A percentile compares a stretch with the other conserved stretches of the same genome.
phyloP scores from a whole-genome alignment of 2,888 invertebrate genomes.

The Elegia similella region DNA sequence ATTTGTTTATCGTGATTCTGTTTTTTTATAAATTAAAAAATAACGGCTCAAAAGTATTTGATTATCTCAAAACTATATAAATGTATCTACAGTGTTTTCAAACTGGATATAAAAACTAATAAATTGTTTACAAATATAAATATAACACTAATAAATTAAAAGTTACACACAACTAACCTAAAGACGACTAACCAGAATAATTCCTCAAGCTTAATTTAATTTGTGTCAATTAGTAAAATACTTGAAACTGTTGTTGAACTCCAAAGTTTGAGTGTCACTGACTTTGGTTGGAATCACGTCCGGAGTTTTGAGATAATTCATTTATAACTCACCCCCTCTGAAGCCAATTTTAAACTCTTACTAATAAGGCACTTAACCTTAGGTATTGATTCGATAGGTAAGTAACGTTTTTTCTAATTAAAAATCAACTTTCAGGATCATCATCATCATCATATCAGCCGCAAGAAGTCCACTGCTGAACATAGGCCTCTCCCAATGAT shows the following conservation, averaged over 20 bases:
- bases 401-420: neutral
- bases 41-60: no score
- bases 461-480: no score
- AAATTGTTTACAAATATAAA: neutral
- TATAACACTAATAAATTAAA: no score
- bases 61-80: no score
- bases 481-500: no score
- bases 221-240: slow-evolving; percentile 6
- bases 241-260: neutral
- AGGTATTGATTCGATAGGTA: neutral
- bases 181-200: neutral
- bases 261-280: slow-evolving; percentile 44
- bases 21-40: no score
- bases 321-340: slow-evolving; percentile 47
- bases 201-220: slow-evolving; percentile 3
- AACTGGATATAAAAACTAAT: neutral
- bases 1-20: no score
- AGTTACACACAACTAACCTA: neutral
- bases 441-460: no score
- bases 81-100: no score
- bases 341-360: slow-evolving; percentile 13
- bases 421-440: no score
- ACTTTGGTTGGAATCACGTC: slow-evolving; percentile 60
- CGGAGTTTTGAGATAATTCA: slow-evolving; percentile 65
- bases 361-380: neutral